A percentile compares a stretch with the other conserved stretches of the same genome.
Conservation (phyloP, 2,797 vertebrate genomes). For the Catharus ustulatus region DNA sequence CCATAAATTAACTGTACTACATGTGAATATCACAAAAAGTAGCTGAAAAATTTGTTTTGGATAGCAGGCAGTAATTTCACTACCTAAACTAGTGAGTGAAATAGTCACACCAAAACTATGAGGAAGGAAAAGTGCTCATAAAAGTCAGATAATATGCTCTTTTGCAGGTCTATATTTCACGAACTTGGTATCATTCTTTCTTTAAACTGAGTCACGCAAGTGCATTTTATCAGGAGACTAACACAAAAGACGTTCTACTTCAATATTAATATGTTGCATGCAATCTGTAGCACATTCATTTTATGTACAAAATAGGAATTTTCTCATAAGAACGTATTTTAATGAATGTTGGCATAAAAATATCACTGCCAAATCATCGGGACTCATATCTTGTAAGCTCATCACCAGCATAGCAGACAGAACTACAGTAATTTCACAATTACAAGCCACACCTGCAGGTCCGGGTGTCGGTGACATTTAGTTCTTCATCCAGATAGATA, state of each 20-base stretch:
- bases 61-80: not conserved
- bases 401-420: not conserved
- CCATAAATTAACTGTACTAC: not conserved
- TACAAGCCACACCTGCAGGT: too few species aligned
- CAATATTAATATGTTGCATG: not conserved
- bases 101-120: not conserved
- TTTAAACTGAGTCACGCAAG: not conserved
- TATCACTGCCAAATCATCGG: not conserved
- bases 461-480: too few species aligned
- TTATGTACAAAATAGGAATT: not conserved
- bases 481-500: too few species aligned
- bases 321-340: not conserved
- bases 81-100: not conserved
- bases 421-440: not conserved
- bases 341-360: not conserved
- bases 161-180: not conserved
- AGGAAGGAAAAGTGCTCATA: not conserved
- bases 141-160: not conserved
- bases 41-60: not conserved
- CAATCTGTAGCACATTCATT: not conserved
- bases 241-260: not conserved
- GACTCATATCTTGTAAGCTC: not conserved
- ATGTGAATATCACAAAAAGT: not conserved
- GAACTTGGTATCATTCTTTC: not conserved
- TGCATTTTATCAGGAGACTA: not conserved